These are phyloP conservation scores for Alces alces DNA, from an alignment of 2,113 vertebrate genomes.

Conservation along the genomic window DNA sequence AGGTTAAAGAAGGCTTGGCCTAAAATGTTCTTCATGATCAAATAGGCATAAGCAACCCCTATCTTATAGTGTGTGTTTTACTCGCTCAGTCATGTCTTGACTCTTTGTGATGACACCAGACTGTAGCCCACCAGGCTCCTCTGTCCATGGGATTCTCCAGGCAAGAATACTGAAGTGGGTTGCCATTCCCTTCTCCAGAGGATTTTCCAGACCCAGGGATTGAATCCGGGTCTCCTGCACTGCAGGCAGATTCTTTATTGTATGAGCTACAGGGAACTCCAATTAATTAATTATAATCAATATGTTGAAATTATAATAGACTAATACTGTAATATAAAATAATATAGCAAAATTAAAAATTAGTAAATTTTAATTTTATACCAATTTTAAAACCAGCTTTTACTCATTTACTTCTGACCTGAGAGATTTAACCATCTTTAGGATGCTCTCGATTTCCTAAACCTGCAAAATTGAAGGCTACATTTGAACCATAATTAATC, in stretches of 20 bases:
- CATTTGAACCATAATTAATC: background rate
- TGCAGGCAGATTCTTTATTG: background rate
- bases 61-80: background rate
- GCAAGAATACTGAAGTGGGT: background rate
- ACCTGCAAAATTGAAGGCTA: background rate
- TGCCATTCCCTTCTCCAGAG: background rate
- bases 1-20: background rate
- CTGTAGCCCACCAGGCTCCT: background rate
- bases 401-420: background rate
- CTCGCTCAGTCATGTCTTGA: background rate
- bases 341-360: background rate
- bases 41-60: background rate
- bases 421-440: background rate
- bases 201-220: background rate
- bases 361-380: background rate
- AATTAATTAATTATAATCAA: background rate
- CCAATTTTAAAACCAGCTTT: background rate
- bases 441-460: background rate
- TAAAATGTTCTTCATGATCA: background rate
- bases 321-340: background rate
- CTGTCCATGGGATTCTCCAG: background rate
- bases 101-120: background rate
- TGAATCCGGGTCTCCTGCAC: rapidly evolving
- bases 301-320: background rate
- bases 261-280: background rate